Base-by-base conservation (phyloP, 2,113 vertebrate genomes). In the Pyrgilauda ruficollis region DNA sequence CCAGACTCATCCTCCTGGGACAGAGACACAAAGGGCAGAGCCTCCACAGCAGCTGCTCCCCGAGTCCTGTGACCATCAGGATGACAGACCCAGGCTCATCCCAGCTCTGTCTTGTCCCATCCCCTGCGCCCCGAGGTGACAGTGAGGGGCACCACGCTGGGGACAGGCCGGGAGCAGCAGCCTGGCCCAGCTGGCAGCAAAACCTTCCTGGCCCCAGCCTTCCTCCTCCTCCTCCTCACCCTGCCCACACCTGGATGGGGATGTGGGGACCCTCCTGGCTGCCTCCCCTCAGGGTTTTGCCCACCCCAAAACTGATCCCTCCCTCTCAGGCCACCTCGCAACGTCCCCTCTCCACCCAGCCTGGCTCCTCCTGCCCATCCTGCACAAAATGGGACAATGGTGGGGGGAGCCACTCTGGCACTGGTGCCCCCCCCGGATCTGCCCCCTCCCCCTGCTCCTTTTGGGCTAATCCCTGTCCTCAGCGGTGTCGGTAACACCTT, bases 401-500 rank as follows among this genome's bases (percentile, higher is more conserved):
- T 3, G 11, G 50, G 27, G 21, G 41, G 6, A 7, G 50, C 3
- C 47, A 33, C 22, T 21, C 30, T 33, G 53, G 53, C 53, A 56
- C 52, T 6, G 53, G 31, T 56, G 53, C 5, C 37, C 35, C 47
- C 22, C 18, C 1, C 44, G 9, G 59, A 23, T 50, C 28, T 30
- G 11, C 37, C 78, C 39, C 55, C 15, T 58, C 30, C 2, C 15
- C 56, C 28, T 1, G 13, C 61, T 82, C 84, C 87, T 92, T 89
- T 68, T 61, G 14, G 58, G 70, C 49, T 93, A 92, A 97, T 96
- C 95, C 79, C 85, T 95, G 95, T 97, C 96, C 94, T 96, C 64
- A 66, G 6, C 2, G 56, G 92, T 95, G 95, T 91, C 33, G 77
- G 88, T 83, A 47, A 93, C 93, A 92, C 94, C 95, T 95, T 96